These are phyloP conservation scores for Athalia cordata DNA, from an alignment of 2,888 invertebrate species.

Conservation along the genomic window DNA sequence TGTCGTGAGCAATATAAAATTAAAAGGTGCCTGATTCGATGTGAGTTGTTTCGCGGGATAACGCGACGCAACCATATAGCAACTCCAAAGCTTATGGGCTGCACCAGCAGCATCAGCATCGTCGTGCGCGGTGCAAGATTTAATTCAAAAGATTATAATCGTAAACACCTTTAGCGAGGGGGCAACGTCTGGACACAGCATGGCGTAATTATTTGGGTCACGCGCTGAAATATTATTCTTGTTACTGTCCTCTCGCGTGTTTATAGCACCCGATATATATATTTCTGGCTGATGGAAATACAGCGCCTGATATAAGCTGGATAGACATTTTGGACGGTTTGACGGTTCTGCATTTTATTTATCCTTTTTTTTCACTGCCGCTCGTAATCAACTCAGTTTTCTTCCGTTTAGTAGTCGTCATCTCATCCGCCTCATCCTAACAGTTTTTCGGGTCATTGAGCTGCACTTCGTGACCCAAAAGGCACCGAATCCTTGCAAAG, in stretches of 20 bases:
- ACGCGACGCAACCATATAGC: neutral
- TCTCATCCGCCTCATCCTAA: neutral
- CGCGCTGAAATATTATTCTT: conserved; percentile 62
- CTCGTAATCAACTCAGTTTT: conserved; percentile 28
- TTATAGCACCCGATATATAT: conserved; percentile 56
- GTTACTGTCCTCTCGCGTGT: conserved; percentile 56
- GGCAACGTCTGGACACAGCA: conserved; percentile 45
- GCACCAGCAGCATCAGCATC: conserved; percentile 1
- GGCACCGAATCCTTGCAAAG: no score
- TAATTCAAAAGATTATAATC: conserved; percentile 45
- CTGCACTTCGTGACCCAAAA: no score
- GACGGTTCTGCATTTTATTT: conserved; percentile 24
- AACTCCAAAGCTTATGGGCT: neutral
- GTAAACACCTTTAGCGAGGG: conserved; percentile 40
- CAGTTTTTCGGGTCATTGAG: neutral
- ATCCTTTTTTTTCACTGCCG: conserved; percentile 34
- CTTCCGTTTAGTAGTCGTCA: neutral
- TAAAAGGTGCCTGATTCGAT: conserved; percentile 20
- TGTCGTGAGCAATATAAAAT: conserved; percentile 28
- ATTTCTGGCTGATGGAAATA: conserved; percentile 56
- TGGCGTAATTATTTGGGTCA: conserved; percentile 63
- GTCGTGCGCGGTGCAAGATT: conserved; percentile 13
- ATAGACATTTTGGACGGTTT: conserved; percentile 18
- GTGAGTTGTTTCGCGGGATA: neutral
- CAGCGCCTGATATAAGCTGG: conserved; percentile 45